A percentile compares a stretch with the other conserved stretches of the same genome.
These are phyloP conservation scores for Lasaia peninsularis DNA, from an alignment of 1,140 invertebrate species.

Conservation along the genomic window DNA sequence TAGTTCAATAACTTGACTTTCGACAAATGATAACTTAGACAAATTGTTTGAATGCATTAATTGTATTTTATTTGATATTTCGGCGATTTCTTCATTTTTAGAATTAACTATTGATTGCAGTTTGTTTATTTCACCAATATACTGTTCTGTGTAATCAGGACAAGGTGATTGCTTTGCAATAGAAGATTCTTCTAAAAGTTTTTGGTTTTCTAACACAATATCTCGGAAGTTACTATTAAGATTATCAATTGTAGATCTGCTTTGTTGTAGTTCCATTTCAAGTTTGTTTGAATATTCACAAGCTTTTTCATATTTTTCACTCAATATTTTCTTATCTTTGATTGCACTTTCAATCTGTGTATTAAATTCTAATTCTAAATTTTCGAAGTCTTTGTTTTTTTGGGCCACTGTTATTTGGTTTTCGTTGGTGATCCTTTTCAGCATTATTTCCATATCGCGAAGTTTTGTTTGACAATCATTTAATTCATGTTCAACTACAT, in stretches of 20 bases:
- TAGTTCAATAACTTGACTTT: slow-evolving; percentile 43
- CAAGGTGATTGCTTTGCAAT: slow-evolving; percentile 21
- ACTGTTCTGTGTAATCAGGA: slow-evolving; percentile 65
- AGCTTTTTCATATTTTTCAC: slow-evolving; percentile 76
- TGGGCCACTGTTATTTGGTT: slow-evolving; percentile 74
- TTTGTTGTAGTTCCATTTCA: slow-evolving; percentile 53
- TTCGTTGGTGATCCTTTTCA: slow-evolving; percentile 76
- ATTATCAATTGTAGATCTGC: slow-evolving; percentile 45
- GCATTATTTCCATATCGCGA: slow-evolving; percentile 64
- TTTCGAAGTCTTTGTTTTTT: slow-evolving; percentile 78
- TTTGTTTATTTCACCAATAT: slow-evolving; percentile 65
- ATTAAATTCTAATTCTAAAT: slow-evolving; percentile 79
- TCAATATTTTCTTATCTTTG: slow-evolving; percentile 76
- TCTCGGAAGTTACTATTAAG: slow-evolving; percentile 52
- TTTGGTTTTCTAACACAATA: slow-evolving; percentile 48
- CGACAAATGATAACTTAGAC: slow-evolving; percentile 35
- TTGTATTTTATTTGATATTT: slow-evolving; percentile 47
- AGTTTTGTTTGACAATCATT: slow-evolving; percentile 49
- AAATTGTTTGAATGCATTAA: slow-evolving; percentile 38
- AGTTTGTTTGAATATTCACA: slow-evolving; percentile 74
- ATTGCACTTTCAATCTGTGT: slow-evolving; percentile 79
- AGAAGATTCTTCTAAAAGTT: slow-evolving; percentile 36
- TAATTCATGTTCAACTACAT: slow-evolving; percentile 46
- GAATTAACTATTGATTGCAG: slow-evolving; percentile 55
- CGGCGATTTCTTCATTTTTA: slow-evolving; percentile 57